Evolutionary conservation across 2,797 vertebrate genomes (phyloP), one percentile per base, ranked within the genome.

Genomic region (Leontopithecus rosalia): DNA sequence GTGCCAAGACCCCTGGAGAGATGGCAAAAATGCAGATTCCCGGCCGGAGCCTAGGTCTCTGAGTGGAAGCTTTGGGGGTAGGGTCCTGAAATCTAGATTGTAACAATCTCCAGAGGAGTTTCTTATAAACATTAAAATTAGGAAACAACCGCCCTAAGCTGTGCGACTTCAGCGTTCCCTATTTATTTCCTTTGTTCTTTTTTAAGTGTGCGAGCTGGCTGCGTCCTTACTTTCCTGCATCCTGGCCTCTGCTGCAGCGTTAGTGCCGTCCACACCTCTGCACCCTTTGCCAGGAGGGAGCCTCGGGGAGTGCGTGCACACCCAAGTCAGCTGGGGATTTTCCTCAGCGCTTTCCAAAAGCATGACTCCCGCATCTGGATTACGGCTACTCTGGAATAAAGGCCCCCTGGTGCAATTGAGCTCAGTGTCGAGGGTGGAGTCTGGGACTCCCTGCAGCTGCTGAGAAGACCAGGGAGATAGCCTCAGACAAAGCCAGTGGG

Each of bases 301-400:
- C 67, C 30, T 67, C 17, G 19, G 88, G 14, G 55, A 70, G 55
- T 30, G 50, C 85, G 70, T 79, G 84, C 52, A 7, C 0, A 2
- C 96, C 91, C 93, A 92, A 77, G 94, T 97, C 97, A 94, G 90
- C 93, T 96, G 88, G 96, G 96, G 96, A 97, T 97, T 97, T 97
- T 97, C 96, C 96, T 98, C 67, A 22, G 84, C 58, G 91, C 96
- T 89, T 95, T 97, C 96, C 97, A 97, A 94, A 95, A 95, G 75
- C 61, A 82, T 96, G 90, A 94, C 92, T 92, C n/a, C 43, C 55
- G 52, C 90, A 72, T 96, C 87, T 92, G 97, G 95, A 94, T 91
- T 17, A 82, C 1, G 36, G 96, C 96, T 46, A 7, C 39, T 1
- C 10, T 83, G 58, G 87, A 93, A 58, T 26, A 55, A 92, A 83